These are phyloP conservation scores for Cercopithecus mona DNA, from an alignment of 2,113 vertebrate species.

Conservation along the genomic window DNA sequence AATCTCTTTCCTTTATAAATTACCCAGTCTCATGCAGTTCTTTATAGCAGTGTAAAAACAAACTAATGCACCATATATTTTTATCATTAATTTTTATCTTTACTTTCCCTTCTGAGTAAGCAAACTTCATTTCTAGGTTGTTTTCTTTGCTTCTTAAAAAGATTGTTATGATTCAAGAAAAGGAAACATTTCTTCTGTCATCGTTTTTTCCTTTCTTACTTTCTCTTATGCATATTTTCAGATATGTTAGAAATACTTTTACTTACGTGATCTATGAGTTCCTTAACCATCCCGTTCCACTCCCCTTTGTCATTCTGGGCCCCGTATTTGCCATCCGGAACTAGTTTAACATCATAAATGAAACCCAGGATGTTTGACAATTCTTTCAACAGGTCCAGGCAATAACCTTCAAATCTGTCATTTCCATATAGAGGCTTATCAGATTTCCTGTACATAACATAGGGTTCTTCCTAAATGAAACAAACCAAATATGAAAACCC, in stretches of 20 bases:
- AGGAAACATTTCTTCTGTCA: background rate
- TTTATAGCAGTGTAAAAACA: too few relatives aligned
- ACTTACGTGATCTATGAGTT: constrained; percentile 98
- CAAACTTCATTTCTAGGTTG: background rate
- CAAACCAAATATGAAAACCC: background rate
- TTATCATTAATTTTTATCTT: background rate
- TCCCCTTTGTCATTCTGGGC: constrained; percentile 98
- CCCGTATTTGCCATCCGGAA: constrained; percentile 98
- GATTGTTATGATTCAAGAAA: background rate
- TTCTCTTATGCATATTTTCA: background rate
- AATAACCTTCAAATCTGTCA: constrained; percentile 98
- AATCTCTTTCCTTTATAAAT: too few relatives aligned
- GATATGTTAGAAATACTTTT: background rate
- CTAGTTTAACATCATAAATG: constrained; percentile 96
- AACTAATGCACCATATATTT: background rate
- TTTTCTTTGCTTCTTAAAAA: background rate
- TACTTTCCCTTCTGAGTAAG: background rate
- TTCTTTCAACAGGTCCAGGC: constrained; percentile 97
- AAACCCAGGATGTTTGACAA: constrained; percentile 97
- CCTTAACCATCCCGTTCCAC: constrained; percentile 99
- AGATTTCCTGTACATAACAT: constrained; percentile 99
- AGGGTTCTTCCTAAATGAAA: constrained; percentile 94
- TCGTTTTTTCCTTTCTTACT: background rate
- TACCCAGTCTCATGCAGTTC: too few relatives aligned
- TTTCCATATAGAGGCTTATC: constrained; percentile 98